Evolutionary conservation across 2,888 invertebrate genomes (phyloP), one percentile per base, ranked within the genome.

Genomic region (Criorhina ranunculi): DNA sequence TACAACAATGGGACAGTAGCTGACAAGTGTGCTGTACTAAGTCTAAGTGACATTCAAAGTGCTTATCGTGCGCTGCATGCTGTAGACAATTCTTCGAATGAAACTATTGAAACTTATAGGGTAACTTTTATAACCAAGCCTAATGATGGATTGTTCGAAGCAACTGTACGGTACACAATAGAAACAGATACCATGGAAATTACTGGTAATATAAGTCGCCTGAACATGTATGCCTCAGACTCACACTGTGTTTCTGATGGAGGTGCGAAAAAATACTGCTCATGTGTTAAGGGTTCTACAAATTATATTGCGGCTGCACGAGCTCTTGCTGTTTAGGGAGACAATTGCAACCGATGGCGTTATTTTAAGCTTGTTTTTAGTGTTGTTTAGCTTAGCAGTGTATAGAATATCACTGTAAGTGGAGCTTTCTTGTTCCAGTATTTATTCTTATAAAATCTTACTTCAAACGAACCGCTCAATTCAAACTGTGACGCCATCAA

Each of bases 71-170:
- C 90, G 0, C 8, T 77, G 11, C 87, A 86, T 15, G 81, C 81
- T 0, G 24, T 59, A 0, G 85, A 86, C 29, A 60, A 37, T 3
- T 46, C 53, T 0, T 67, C 86, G 0, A 87, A 88, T 75, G 57
- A 81, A 6, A 87, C 87, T 5, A 73, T 87, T 2, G 88, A 91
- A 17, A 93, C 94, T 88, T 94, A 95, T 88, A 93, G 96, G n/a
- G 92, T 95, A n/a, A 93, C 94, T 70, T 93, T 96, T 73, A 93
- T 94, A 75, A 94, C 95, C n/a, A 91, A 90, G 6, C 96, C 96
- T 1, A 95, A 95, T 5, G 93, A 93, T 81, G 94, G 93, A 0
- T 92, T 94, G 40, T 96, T 95, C 88, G 96, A 96, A 91, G 94
- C 95, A 0, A 96, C 95, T 0, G 93, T 96, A 1, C 90, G 92